Evolutionary conservation across 2,888 invertebrate species (phyloP), one percentile per base, ranked within the genome.

Genomic region (Agrotis segetum): DNA sequence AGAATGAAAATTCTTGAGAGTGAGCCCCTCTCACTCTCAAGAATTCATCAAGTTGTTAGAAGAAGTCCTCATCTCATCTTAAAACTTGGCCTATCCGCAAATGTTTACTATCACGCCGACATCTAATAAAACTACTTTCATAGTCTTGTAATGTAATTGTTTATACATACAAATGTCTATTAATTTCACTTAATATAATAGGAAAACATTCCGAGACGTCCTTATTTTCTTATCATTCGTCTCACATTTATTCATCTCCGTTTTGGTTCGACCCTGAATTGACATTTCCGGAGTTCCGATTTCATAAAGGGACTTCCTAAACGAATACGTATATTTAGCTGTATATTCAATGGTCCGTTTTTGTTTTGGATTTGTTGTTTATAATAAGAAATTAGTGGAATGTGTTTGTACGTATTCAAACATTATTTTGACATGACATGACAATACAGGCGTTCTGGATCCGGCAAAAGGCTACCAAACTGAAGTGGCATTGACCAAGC

Each of bases 221-320:
- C 19, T 14, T 64, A 40, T 60, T 70, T 69, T 70, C 64, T 76
- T 58, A 77, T 62, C 61, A 71, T 72, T 76, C 65, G 14, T 61
- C 76, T 71, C 61, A 71, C 52, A 76, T 76, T 64, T 52, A 65
- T 76, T 76, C 61, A 71, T 76, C 76, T 71, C 77, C 73, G 77
- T 64, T 77, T 72, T 29, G 77, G 60, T 61, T 76, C 76, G 66
- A 24, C 49, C 56, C 44, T 21, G 59, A 66, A 71, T 76, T 71
- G 77, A 71, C 71, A 76, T 76, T 76, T 76, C 76, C 73, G 65
- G 61, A 74, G 68, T 77, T 77, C 77, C 69, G 77, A 77, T 74
- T 47, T 53, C 73, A 53, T 77, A 50, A 62, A 75, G 47, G 73
- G 64, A 77, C 63, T 77, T 77, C 77, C 77, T 77, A 60, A 77